Evolutionary conservation across 2,113 vertebrate genomes (phyloP), one percentile per base, ranked within the genome.

Genomic region (Proterorhinus semilunaris): DNA sequence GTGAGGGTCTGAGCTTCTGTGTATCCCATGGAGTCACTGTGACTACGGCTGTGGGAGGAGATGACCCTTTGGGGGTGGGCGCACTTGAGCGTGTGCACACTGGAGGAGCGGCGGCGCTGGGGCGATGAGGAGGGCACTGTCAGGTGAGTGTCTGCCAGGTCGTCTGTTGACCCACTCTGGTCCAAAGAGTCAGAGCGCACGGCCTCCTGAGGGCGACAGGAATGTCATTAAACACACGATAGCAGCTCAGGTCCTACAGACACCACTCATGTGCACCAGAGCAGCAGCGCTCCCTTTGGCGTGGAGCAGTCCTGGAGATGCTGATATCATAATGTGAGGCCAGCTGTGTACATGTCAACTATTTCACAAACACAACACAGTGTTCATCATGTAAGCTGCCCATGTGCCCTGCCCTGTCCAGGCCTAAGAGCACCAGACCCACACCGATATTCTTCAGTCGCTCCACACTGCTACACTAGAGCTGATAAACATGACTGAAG

Each of bases 161-260:
- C 82, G 11, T 94, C 94, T 4, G 80, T 63, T 45, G 84, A 88
- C 0, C 71, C 76, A 6, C 74, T 85, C 54, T 87, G 89, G 64
- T 91, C 90, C 75, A 83, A 84, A 44, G 74, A 83, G 45, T 92
- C 89, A 0, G 62, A 51, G 1, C 75, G 74, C 62, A 95, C 9
- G 0, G 97, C 94, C 86, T 95, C 94, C 97, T 99, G 87, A 43
- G 62, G 7, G 61, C 55, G 47, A 11, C 78, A 57, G 21, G 46
- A 10, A 8, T 8, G 46, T 47, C 10, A 8, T 47, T 8, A 47
- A 47, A 47, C 46, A 47, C 10, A 42, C 13, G 11, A 42, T 5
- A 36, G 5, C n/a, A 53, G 13, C 15, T 8, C 51, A 50, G 27
- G 27, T 36, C 27, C 27, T 36, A 36, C 27, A 36, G 27, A 36